Base-by-base conservation (phyloP, 2,797 vertebrate species). In the Cirrhinus mrigala region DNA sequence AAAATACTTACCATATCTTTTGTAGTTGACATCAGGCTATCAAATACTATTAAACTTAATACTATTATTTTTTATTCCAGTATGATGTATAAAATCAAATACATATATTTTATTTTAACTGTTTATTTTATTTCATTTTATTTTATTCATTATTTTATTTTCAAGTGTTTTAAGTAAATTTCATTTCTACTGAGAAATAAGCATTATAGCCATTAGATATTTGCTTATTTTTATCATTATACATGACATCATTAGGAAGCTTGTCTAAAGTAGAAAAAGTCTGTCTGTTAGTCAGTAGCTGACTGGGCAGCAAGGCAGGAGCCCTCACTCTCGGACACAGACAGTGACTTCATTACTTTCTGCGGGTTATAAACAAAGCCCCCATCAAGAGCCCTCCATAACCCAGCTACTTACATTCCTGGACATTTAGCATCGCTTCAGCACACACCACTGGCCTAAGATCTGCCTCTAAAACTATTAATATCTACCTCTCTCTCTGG, bases 321-420 rank as follows among this genome's bases (percentile, higher is more conserved):
- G 73, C 40, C 22, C 73, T 46, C 9, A 14, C 56, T 81, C 15
- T 20, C 20, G 52, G 54, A 71, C 24, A 54, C 22, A 60, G 24
- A 92, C 89, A 89, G 90, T 89, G 89, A 91, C 90, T 90, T 85
- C 89, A 81, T 88, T 81, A 89, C 81, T 79, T 90, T 92, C 86
- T 92, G 90, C 91, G 92, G 92, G 92, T 93, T 92, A 93, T 93
- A 92, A 94, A 94, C 93, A 93, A 92, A 93, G 92, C 91, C 91
- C 83, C 88, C 90, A 91, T 93, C 92, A 91, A 89, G 90, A 90
- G 89, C 86, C 79, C 89, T 90, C 79, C 83, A 14, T 62, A 87
- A 82, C 80, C 88, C 80, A 87, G 87, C 89, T 85, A 85, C 85
- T 90, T 91, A 90, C 92, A 82, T 87, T 90, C 82, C 92, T 93